Evolutionary conservation across 2,797 vertebrate genomes (phyloP), one percentile per base, ranked within the genome.

Genomic region (Cheirogaleus major): DNA sequence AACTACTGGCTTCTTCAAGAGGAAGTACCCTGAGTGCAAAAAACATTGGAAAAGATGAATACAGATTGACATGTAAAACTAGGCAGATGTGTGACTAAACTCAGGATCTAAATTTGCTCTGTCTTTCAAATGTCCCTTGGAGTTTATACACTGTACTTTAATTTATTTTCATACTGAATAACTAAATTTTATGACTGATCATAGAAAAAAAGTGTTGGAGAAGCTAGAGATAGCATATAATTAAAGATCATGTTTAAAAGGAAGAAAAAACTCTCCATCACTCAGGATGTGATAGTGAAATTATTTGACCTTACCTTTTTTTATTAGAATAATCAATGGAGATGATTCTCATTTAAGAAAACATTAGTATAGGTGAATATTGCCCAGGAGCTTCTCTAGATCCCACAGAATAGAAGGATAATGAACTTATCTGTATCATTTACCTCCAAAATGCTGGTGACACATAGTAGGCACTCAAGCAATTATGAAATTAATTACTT

Each of bases 401-500:
- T 1, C 2, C 12, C 27, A 65, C 2, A 83, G 8, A 35, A 73
- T 7, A 20, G 5, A 41, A 82, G 5, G 52, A 61, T 2, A 32
- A 88, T 5, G 2, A 7, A 7, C 14, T 87, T 15, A 4, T 43
- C 25, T 38, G 32, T 83, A 38, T 38, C 30, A 59, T 79, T 89
- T 59, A 27, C 14, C 30, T 76, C 18, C 84, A 11, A 15, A 85
- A 52, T 45, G 12, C 23, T 32, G 7, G 12, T 83, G 41, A 80
- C 11, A 81, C 27, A 69, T 38, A 70, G 12, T 12, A 91, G 50
- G 25, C 7, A 75, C 30, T 30, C 23, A 86, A 90, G 65, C 17
- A 70, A 93, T 73, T 61, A 78, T 82, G 69, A 88, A 82, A 88
- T 84, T 50, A 85, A 83, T 87, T 41, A 82, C 11, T 35, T 78